A percentile compares a stretch with the other conserved stretches of the same genome.
These are phyloP conservation scores for Antrozous pallidus DNA, from an alignment of 2,797 vertebrate species.

Conservation along the genomic window DNA sequence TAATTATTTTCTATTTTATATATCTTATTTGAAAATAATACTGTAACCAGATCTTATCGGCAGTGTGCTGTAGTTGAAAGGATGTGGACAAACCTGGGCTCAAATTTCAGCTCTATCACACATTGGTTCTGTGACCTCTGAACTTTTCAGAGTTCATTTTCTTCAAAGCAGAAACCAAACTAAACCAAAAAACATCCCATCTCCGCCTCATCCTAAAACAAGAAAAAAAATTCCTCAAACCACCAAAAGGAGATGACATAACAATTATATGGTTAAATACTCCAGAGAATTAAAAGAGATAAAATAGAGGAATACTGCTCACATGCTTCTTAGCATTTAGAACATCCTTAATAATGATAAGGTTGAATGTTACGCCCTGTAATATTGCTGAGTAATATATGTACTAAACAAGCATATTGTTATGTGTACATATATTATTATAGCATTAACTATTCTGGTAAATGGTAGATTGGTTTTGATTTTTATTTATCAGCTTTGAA, in stretches of 20 bases:
- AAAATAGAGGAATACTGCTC: background rate
- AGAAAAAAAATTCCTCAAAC: background rate
- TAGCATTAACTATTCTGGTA: background rate
- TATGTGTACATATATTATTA: background rate
- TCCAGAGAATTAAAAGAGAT: background rate
- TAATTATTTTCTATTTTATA: slow-evolving; percentile 37
- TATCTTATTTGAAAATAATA: slow-evolving; percentile 53
- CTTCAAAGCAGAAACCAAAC: slow-evolving; percentile 41
- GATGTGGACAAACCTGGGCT: slow-evolving; percentile 1
- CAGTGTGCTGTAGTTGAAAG: slow-evolving; percentile 25
- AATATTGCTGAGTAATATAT: background rate
- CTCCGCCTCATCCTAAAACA: background rate
- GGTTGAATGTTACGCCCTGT: background rate
- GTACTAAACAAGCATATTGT: background rate
- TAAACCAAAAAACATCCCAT: background rate
- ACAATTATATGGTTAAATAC: background rate
- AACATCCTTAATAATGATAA: background rate
- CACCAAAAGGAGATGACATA: background rate
- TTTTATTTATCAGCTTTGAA: slow-evolving; percentile 47
- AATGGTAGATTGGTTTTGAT: background rate
- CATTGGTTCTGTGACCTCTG: slow-evolving; percentile 31
- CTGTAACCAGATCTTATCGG: background rate
- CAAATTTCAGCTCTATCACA: slow-evolving; percentile 43
- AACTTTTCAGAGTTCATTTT: slow-evolving; percentile 48
- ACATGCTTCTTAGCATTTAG: background rate